These are phyloP conservation scores for Coptodon bakossiorum DNA, from an alignment of 2,113 vertebrate genomes.

Conservation along the genomic window DNA sequence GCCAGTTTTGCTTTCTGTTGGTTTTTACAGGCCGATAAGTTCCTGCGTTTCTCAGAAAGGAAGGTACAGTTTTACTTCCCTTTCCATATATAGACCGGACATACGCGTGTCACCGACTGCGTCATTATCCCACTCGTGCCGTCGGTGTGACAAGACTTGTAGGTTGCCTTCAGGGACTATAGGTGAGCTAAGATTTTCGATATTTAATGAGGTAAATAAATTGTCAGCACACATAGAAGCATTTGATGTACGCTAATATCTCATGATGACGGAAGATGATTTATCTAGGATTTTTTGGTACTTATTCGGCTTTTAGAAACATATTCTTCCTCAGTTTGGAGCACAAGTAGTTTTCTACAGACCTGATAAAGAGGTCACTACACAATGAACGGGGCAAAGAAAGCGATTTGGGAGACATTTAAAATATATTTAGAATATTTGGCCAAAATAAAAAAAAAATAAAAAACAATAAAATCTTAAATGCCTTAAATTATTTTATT, in stretches of 20 bases:
- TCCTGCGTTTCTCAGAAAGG: background rate
- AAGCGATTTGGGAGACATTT: background rate
- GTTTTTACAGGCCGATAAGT: background rate
- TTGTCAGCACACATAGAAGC: background rate
- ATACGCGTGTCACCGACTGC: background rate
- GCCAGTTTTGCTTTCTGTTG: constrained; percentile 34
- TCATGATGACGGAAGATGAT: background rate
- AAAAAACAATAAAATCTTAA: background rate
- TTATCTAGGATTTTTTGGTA: background rate
- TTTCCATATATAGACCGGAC: background rate
- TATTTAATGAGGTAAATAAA: rapidly evolving
- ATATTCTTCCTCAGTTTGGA: background rate
- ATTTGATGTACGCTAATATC: background rate
- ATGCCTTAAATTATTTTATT: background rate
- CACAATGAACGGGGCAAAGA: rapidly evolving
- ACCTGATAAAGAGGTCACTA: background rate
- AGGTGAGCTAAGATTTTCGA: background rate
- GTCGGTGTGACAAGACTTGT: background rate
- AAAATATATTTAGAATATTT: background rate
- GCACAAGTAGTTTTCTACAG: background rate
- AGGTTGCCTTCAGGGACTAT: constrained; percentile 17
- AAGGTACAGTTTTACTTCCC: background rate
- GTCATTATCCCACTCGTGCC: background rate
- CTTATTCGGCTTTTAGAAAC: background rate
- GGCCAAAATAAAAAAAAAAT: background rate